These are phyloP conservation scores for Xiphophorus maculatus DNA, from an alignment of 2,113 vertebrate species.

Conservation along the genomic window DNA sequence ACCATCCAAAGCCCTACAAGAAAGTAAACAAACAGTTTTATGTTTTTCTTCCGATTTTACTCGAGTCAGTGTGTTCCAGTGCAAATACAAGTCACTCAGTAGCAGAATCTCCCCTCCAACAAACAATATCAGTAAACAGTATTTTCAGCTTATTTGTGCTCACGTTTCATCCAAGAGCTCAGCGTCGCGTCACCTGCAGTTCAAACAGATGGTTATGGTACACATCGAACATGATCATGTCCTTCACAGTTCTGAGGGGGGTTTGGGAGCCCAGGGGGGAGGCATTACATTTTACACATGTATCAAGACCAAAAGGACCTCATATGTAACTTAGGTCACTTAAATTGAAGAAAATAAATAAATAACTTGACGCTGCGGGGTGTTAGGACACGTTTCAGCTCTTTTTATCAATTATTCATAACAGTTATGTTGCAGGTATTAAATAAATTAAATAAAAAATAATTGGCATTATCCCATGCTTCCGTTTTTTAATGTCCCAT, in stretches of 20 bases:
- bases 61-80: conserved; percentile 91
- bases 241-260: neutral
- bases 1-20: neutral
- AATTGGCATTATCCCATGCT: neutral
- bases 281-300: conserved; percentile 50
- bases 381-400: neutral
- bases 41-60: conserved; percentile 81
- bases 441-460: neutral
- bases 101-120: conserved; percentile 31
- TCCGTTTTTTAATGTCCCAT: neutral
- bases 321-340: conserved; percentile 35
- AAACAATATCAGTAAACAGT: conserved; percentile 72
- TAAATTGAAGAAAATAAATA: conserved; percentile 29
- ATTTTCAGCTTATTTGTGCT: conserved; percentile 77
- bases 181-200: conserved; percentile 64
- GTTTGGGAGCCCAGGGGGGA: neutral
- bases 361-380: conserved; percentile 8
- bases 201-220: conserved; percentile 39
- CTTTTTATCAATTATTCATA: neutral
- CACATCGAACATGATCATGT: neutral
- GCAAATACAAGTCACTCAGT: conserved; percentile 82
- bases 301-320: conserved; percentile 25
- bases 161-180: conserved; percentile 41
- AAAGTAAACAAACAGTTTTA: neutral
- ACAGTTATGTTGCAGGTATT: neutral